Evolutionary conservation across 1,140 invertebrate species (phyloP).

Genomic region (Cotesia glomerata): DNA sequence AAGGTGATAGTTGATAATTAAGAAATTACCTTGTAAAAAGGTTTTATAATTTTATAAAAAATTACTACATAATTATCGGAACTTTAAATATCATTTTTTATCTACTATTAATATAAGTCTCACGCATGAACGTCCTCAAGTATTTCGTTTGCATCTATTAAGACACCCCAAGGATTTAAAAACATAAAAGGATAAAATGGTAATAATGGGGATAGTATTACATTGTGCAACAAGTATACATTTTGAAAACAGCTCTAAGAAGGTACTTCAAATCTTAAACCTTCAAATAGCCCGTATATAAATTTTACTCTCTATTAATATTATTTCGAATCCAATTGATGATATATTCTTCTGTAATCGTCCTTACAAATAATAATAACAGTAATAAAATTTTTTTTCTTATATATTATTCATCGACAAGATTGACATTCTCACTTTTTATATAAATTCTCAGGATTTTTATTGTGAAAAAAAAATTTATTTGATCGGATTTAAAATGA

Average conservation of each 20-base stretch:
- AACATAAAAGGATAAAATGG: slow-evolving; percentile 42
- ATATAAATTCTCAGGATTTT: too few species aligned
- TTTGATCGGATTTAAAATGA: too few species aligned
- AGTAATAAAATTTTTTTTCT: too few species aligned
- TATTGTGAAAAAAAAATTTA: too few species aligned
- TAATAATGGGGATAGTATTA: slow-evolving; percentile 62
- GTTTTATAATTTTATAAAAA: too few species aligned
- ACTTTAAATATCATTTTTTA: too few species aligned
- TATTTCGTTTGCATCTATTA: slow-evolving; percentile 54
- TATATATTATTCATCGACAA: too few species aligned
- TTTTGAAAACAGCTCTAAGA: slow-evolving; percentile 59
- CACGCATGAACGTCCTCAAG: not conserved
- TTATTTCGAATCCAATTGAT: not conserved
- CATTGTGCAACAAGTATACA: slow-evolving; percentile 61
- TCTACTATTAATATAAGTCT: too few species aligned
- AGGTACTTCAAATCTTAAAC: slow-evolving; percentile 41
- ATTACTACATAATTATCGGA: too few species aligned
- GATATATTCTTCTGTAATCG: not conserved
- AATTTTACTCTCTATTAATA: not conserved
- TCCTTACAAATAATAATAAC: not conserved
- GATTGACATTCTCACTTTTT: too few species aligned
- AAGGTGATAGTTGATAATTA: too few species aligned
- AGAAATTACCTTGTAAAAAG: too few species aligned
- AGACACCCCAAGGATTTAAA: slow-evolving; percentile 47
- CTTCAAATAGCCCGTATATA: slow-evolving; percentile 62